Base-by-base conservation (phyloP, 2,797 vertebrate genomes). In the Tolypeutes matacus region DNA sequence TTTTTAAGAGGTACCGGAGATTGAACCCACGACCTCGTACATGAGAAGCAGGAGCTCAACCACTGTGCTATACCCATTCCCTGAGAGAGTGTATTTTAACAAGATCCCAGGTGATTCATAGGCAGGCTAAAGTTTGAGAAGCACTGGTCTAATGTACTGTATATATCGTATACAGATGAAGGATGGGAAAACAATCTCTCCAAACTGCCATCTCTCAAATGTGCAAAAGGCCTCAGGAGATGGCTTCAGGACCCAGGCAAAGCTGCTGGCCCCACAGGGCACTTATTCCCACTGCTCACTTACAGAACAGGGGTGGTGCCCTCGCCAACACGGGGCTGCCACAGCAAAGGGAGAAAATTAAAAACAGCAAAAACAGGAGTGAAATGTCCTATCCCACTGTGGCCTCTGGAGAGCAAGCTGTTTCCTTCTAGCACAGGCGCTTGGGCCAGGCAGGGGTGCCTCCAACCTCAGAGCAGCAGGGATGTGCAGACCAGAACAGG, bases 241-340 rank as follows among this genome's bases (percentile, higher is more conserved):
- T 31, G 46, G 85, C 84, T 89, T 93, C 82, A 62, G 88, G 70
- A 65, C 10, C 69, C 31, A 76, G 75, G 82, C n/a, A 85, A 39
- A 7, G 51, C 49, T 60, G 77, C 6, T 64, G 64, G 58, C 20
- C 31, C 36, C 42, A n/a, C 21, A 6, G 34, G 51, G 60, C 53
- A 73, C 36, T 94, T 70, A 34, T 21, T 46, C 21, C 34, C 64
- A 42, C 49, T 15, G 10, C 9, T 73, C 49, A 76, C 27, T 86
- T 51, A 76, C n/a, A 81, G 42, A 29, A 87, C 34, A 75, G 25
- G 25, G 11, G 17, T 31, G n/a, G 31, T 70, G 39, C 23, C 20
- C 58, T 29, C 89, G 84, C 27, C 36, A 86, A 76, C 42, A 72
- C 14, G 34, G 76, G 85, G 49, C 36, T 85, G n/a, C 78, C 64